Base-by-base conservation (phyloP, 1,140 invertebrate genomes). In the Chrysopa pallens region DNA sequence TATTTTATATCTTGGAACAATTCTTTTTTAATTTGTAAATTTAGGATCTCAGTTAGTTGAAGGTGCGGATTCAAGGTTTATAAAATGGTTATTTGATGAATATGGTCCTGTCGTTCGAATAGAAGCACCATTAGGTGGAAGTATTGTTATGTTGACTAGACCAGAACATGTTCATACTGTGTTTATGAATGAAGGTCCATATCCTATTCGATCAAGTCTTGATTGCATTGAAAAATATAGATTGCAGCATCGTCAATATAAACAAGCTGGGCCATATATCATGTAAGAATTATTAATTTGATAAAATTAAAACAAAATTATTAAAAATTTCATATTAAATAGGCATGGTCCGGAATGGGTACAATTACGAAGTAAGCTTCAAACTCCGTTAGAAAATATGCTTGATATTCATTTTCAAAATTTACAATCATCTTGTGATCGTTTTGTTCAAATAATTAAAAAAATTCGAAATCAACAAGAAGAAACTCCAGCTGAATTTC, bases 41-140 rank as follows among this genome's bases (percentile, higher is more conserved):
- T 23, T 5, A 55, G 48, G 45, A 46, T 45, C 49, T 40, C 52
- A 40, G 33, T 36, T 29, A 48, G 45, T 40, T 45, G 23, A 3
- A 11, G n/a, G 38, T 11, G 14, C 28, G 8, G n/a, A 23, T 38
- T 23, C 17, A 40, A 23, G 38, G 33, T 39, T 6, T 9, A 33
- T 33, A 4, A 66, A 64, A 2, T 65, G 61, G 39, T 52, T 76
- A 1, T 73, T 76, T 44, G 66, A 76, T 39, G 62, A 72, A 47
- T 76, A 76, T 43, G 74, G 74, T 2, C 71, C 73, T 0, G 64
- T 78, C 6, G 74, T 76, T 5, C 60, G 73, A 39, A 60, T 76
- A 13, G 66, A 73, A 9, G 73, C 72, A 28, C 70, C 73, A 0
- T 58, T 76, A 29, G 66, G 70, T 1, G 63, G 65, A 5, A 68